Evolutionary conservation across 2,888 invertebrate species (phyloP).

Genomic region (Thumatha senex): DNA sequence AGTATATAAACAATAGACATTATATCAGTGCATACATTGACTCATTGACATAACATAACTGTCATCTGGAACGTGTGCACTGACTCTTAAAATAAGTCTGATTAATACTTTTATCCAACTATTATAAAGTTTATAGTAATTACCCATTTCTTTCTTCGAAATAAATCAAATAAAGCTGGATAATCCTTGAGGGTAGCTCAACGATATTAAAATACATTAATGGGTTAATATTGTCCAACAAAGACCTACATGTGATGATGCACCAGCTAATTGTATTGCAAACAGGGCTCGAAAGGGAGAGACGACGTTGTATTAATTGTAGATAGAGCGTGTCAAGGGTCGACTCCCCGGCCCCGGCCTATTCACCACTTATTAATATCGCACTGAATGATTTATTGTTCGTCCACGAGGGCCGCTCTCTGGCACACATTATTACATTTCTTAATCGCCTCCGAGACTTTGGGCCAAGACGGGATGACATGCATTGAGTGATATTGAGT

Average conservation of each 20-base stretch:
- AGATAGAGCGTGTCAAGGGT: constrained; percentile 5
- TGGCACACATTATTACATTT: constrained; percentile 33
- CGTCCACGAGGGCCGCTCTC: constrained; percentile 19
- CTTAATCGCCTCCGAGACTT: constrained; percentile 13
- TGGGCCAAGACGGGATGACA: too few species aligned
- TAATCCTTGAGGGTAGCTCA: not conserved
- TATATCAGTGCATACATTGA: too few species aligned
- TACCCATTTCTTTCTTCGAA: not conserved
- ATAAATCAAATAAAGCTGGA: not conserved
- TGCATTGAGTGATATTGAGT: too few species aligned
- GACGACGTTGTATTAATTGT: constrained; percentile 3
- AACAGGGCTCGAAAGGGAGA: constrained; percentile 16
- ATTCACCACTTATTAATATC: constrained; percentile 36
- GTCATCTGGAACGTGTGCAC: not conserved
- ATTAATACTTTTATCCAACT: not conserved
- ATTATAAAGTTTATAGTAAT: not conserved
- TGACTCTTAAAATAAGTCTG: not conserved
- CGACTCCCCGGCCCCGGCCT: constrained; percentile 1
- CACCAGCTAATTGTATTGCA: constrained; percentile 26
- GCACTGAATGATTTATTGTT: constrained; percentile 29
- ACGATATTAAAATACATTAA: constrained; percentile 5
- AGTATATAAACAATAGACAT: too few species aligned
- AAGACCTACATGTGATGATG: constrained; percentile 21
- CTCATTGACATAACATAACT: too few species aligned
- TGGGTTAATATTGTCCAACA: constrained; percentile 1